Base-by-base conservation (phyloP, 2,797 vertebrate species). In the Mergus octosetaceus region DNA sequence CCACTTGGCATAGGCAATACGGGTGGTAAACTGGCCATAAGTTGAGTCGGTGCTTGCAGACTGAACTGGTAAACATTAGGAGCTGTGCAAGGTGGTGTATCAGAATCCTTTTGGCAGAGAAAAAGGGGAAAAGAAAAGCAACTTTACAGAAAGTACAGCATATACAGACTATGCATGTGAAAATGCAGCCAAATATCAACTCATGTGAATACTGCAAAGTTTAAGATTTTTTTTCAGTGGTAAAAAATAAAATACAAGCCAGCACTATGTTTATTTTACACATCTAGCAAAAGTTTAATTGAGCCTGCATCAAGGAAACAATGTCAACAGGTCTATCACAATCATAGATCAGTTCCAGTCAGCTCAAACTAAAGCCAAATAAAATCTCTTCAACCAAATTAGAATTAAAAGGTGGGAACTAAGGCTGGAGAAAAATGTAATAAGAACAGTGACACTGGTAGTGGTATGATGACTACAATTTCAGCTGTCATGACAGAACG, bases 81-180 rank as follows among this genome's bases (percentile, higher is more conserved):
- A 16, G 98, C 97, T 43, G 98, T 97, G 96, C 98, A 99, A 72
- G 99, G 98, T 32, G 98, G 97, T 15, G 99, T 99, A 98, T 99
- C 99, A 3, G 99, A 99, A 97, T 99, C 99, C 99, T 99, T 97
- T 73, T 65, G 94, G 94, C 94, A 95, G 86, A 97, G 84, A 96
- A 93, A 94, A 96, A 88, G 95, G 83, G 85, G 93, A 76, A 89
- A 95, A 93, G 82, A 87, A 96, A 71, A 89, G 94, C 89, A 93
- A 74, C 51, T 71, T 92, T 95, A 91, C 86, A 86, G 51, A 95
- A 95, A 93, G 90, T 41, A 90, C 68, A 65, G 74, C 13, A 93
- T 87, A 97, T 68, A 88, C 72, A 94, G 45, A 61, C 93, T 95
- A 92, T 17, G 96, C 90, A 96, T 2, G 85, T 94, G 94, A 94